Conservation (phyloP, 2,888 invertebrate species). For the Tridacna crocea region DNA sequence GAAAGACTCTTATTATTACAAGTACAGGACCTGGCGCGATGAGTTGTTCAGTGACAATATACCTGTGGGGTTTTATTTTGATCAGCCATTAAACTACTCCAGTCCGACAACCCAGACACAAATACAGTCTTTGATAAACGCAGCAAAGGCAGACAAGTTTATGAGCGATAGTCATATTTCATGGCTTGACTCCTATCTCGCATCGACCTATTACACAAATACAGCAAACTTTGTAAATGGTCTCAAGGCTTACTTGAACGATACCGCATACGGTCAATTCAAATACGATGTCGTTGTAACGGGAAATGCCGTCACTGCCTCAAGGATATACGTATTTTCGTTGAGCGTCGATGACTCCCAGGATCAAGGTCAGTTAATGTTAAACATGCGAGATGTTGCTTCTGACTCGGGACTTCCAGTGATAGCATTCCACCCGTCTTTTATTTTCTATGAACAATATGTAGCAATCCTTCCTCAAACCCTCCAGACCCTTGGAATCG, state of each 20-base stretch:
- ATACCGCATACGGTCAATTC: constrained; percentile 23
- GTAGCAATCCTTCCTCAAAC: constrained; percentile 75
- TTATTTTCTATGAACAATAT: constrained; percentile 79
- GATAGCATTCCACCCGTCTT: constrained; percentile 70
- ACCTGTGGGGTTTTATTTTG: constrained; percentile 4
- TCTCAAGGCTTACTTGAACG: constrained; percentile 22
- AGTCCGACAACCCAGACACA: not conserved
- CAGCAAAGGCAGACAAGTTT: not conserved
- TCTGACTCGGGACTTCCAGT: constrained; percentile 63
- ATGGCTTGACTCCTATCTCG: constrained; percentile 4
- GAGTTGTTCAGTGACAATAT: constrained; percentile 48
- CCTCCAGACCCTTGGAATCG: constrained; percentile 75
- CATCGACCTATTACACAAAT: not conserved
- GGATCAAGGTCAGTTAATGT: constrained; percentile 73
- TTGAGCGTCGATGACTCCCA: constrained; percentile 94
- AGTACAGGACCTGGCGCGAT: constrained; percentile 52
- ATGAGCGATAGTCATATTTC: constrained; percentile 1
- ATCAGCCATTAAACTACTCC: not conserved
- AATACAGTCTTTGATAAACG: not conserved
- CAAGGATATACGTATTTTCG: constrained; percentile 93
- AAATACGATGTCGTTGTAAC: constrained; percentile 46
- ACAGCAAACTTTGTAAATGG: constrained; percentile 4
- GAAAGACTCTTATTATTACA: constrained; percentile 67
- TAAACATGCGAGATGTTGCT: constrained; percentile 70
- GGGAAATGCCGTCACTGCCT: constrained; percentile 29